Conservation (phyloP, 1,140 invertebrate genomes). For the Scaptomyza hsui region DNA sequence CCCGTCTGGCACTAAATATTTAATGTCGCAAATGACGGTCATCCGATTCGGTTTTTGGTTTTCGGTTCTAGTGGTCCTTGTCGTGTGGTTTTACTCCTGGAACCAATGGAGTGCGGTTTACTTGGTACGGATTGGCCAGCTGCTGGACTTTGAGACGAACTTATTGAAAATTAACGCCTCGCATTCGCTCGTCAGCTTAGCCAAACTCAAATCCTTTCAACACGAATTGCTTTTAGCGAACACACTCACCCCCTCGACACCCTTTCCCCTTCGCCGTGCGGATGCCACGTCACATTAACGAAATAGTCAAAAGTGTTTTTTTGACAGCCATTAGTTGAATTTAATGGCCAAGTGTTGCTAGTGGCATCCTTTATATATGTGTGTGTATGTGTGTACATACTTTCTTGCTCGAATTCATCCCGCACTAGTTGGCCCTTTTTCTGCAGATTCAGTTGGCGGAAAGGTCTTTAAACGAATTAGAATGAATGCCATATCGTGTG, state of each 20-base stretch:
- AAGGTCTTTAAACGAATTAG: conserved; percentile 73
- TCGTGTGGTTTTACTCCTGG: not conserved
- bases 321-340: conserved; percentile 61
- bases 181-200: conserved; percentile 47
- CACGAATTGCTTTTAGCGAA: conserved; percentile 57
- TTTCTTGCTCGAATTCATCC: not conserved
- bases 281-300: conserved; percentile 44
- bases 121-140: conserved; percentile 11
- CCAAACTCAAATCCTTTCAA: conserved; percentile 71
- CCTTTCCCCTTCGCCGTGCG: not conserved
- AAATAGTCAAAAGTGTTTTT: conserved; percentile 15
- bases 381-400: not conserved
- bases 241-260: not conserved
- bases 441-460: conserved; percentile 55
- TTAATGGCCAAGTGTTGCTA: conserved; percentile 18
- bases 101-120: conserved; percentile 9
- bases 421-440: conserved; percentile 6
- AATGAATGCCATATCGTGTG: conserved; percentile 59
- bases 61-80: not conserved
- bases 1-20: conserved; percentile 55
- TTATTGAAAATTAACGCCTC: conserved; percentile 23
- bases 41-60: not conserved
- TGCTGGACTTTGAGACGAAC: not conserved
- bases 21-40: conserved; percentile 61
- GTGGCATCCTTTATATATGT: not conserved